Conservation (phyloP, 2,113 vertebrate species). For the Cochlearius cochlearius region DNA sequence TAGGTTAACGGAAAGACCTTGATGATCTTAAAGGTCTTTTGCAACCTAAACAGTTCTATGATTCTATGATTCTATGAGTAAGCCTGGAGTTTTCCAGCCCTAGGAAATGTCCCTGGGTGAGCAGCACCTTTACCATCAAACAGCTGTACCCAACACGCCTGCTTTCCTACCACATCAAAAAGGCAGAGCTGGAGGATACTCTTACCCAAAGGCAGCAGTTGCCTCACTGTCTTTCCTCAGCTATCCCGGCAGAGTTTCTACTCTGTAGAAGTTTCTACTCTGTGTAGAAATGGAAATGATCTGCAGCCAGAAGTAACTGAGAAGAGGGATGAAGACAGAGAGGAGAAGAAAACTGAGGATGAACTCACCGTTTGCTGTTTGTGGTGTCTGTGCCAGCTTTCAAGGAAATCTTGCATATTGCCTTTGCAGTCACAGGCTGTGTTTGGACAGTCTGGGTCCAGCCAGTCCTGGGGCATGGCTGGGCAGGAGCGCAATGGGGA, state of each 20-base stretch:
- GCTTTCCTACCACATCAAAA: neutral
- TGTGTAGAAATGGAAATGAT: neutral
- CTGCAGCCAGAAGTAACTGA: neutral
- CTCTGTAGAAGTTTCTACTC: too few relatives aligned
- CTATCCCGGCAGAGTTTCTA: neutral
- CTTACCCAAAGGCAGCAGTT: neutral
- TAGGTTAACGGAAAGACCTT: too few relatives aligned
- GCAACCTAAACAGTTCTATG: too few relatives aligned
- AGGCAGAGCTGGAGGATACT: neutral
- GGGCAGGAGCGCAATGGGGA: neutral
- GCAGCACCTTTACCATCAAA: neutral
- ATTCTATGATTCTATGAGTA: neutral
- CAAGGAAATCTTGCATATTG: neutral
- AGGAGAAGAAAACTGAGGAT: neutral
- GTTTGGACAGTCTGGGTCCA: neutral
- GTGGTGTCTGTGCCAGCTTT: neutral
- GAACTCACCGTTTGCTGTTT: neutral
- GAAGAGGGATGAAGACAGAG: neutral
- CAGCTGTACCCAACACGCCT: rapidly evolving
- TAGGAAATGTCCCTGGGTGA: neutral
- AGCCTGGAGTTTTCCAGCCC: neutral
- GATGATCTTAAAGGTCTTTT: too few relatives aligned
- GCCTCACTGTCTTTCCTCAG: neutral
- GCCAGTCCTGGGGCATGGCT: neutral
- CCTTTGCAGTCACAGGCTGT: neutral